Evolutionary conservation across 2,888 invertebrate species (phyloP), one percentile per base, ranked within the genome.

Genomic region (Syrista parreyssii): DNA sequence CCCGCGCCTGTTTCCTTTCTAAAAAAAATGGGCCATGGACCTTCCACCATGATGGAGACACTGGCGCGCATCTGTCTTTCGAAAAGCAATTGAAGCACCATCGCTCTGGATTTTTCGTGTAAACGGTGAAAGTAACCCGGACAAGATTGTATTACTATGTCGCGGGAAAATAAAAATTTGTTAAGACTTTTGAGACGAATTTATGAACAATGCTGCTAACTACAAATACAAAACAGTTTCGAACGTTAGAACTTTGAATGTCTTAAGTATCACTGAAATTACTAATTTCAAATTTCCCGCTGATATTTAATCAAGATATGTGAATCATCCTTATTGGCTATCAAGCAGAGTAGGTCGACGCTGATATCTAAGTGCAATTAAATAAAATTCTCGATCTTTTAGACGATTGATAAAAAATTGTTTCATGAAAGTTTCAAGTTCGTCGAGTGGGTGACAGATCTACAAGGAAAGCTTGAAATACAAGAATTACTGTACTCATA

Each of bases 1-100:
- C 84, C 85, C 78, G 79, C 77, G 81, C 82, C 80, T 85, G 83
- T 86, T 87, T 86, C 86, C 88, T 87, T 88, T 87, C 86, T 85
- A 86, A 88, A 87, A 86, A 84, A 85, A 88, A 88, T 88, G 85
- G 87, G 88, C 86, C 88, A 87, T 83, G 81, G 84, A 84, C 85
- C 82, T 84, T 85, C 82, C 78, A 55, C 55, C 55, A 55, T 55
- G 23, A 55, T 55, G 55, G 55, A 55, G 23, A 55, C 55, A 55
- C 55, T 55, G 55, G 76, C n/a, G 73, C 81, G 71, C 77, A 79
- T 81, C 78, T 78, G 81, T 81, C 80, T 75, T 72, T 73, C 77
- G 75, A 78, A 73, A 72, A 68, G 73, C 78, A 78, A 78, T 78
- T 75, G 75, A 75, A 75, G 73, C 68, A 35, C 75, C 72, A 68